phyloP scores from a whole-genome alignment of 2,888 invertebrate species.

The Napeogenes sylphis region DNA sequence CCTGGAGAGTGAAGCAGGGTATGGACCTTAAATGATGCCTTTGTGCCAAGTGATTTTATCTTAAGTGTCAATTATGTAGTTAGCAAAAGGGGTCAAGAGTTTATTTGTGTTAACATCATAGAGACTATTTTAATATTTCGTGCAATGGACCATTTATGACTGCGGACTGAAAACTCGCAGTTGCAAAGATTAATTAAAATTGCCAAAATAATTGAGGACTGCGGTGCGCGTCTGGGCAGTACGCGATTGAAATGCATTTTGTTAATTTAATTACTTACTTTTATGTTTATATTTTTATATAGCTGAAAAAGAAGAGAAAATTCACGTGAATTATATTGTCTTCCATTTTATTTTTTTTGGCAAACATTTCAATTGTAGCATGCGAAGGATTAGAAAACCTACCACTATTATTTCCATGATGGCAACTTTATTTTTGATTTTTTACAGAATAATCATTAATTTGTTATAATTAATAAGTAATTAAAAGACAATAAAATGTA shows the following conservation, averaged over 20 bases:
- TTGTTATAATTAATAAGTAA: conserved; percentile 28
- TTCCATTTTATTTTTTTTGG: conserved; percentile 69
- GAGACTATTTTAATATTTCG: conserved; percentile 65
- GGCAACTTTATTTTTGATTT: conserved; percentile 16
- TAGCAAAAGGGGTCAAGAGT: conserved; percentile 64
- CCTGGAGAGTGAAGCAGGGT: conserved; percentile 70
- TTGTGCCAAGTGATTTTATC: conserved; percentile 77
- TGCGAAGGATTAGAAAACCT: conserved; percentile 51
- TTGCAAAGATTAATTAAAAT: conserved; percentile 37
- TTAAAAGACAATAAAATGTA: conserved; percentile 62
- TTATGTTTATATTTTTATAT: conserved; percentile 53
- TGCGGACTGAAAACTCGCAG: conserved; percentile 49
- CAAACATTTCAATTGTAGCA: conserved; percentile 71
- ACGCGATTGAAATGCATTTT: conserved; percentile 69
- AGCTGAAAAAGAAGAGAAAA: conserved; percentile 39
- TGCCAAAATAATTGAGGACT: conserved; percentile 52
- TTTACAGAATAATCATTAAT: conserved; percentile 5
- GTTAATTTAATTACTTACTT: conserved; percentile 68
- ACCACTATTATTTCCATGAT: conserved; percentile 45
- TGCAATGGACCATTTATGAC: conserved; percentile 62
- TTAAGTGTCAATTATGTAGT: conserved; percentile 75
- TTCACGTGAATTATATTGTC: conserved; percentile 47
- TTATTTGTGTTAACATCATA: conserved; percentile 66
- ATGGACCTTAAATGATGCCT: conserved; percentile 73
- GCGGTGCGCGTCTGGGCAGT: conserved; percentile 21